Evolutionary conservation across 2,888 invertebrate genomes (phyloP).

Genomic region (Dasypolia templi): DNA sequence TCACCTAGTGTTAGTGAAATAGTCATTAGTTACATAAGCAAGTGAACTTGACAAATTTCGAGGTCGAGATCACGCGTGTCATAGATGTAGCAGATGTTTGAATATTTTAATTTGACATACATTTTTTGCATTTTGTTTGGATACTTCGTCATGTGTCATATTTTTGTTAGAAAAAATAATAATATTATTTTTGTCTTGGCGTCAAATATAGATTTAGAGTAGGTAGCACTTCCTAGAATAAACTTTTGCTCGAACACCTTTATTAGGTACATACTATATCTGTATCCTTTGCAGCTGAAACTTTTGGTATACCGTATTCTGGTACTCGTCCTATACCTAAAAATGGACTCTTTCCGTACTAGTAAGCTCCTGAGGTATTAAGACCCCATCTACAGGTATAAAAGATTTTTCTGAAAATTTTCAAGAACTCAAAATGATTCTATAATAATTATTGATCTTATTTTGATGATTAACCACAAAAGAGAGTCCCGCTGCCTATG

Average conservation of each 20-base stretch:
- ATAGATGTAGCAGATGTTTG: slow-evolving; percentile 2
- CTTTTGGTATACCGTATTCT: background rate
- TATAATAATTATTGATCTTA: no score
- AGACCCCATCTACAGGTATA: no score
- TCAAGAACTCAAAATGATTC: no score
- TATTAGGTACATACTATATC: background rate
- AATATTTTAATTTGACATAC: slow-evolving; percentile 34
- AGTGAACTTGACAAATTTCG: slow-evolving; percentile 61
- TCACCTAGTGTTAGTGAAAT: background rate
- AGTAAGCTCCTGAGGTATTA: background rate
- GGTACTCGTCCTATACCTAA: no score
- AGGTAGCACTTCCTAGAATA: background rate
- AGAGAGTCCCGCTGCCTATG: background rate
- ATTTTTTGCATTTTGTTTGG: slow-evolving; percentile 9
- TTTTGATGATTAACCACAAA: background rate
- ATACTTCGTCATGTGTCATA: background rate
- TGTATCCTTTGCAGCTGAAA: background rate
- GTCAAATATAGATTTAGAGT: background rate
- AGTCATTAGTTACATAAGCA: slow-evolving; percentile 39
- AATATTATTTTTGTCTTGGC: background rate
- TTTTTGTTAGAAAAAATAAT: background rate
- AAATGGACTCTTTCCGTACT: background rate
- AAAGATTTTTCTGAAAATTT: background rate
- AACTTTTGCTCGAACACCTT: background rate
- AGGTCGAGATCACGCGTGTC: slow-evolving; percentile 28